These are phyloP conservation scores for Nautilus pompilius DNA, from an alignment of 1,140 invertebrate genomes.

Conservation along the genomic window DNA sequence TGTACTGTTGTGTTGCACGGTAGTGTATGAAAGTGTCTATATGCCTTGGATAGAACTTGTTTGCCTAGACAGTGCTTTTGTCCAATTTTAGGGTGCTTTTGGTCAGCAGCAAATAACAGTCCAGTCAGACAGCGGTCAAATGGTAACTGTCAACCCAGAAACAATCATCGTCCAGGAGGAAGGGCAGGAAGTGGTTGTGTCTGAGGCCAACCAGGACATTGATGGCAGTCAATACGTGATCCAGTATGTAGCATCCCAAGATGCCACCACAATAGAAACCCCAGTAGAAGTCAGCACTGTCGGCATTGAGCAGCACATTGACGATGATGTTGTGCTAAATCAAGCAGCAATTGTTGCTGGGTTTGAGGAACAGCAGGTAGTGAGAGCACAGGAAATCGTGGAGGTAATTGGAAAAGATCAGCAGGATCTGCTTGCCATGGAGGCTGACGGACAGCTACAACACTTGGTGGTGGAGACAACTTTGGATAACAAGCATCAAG, in stretches of 20 bases:
- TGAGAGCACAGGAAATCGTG: too few species aligned
- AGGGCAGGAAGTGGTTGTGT: slow-evolving; percentile 33
- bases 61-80: too few species aligned
- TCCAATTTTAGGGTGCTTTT: slow-evolving; percentile 17
- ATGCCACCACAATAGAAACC: slow-evolving; percentile 9
- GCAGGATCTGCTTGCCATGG: too few species aligned
- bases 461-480: too few species aligned
- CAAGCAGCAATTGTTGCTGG: too few species aligned
- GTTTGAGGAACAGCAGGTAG: too few species aligned
- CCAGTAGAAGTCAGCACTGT: slow-evolving; percentile 12
- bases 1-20: not conserved
- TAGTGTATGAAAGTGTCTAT: not conserved
- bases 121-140: slow-evolving; percentile 39
- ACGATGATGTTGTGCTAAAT: too few species aligned
- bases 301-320: not conserved
- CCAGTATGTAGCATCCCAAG: slow-evolving; percentile 34
- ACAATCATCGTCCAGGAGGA: slow-evolving; percentile 48
- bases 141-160: slow-evolving; percentile 39
- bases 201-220: slow-evolving; percentile 23
- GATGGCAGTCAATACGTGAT: slow-evolving; percentile 39
- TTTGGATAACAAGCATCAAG: too few species aligned
- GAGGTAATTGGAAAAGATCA: too few species aligned
- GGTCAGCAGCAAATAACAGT: slow-evolving; percentile 36
- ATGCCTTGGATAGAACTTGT: too few species aligned
- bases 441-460: too few species aligned